A percentile compares a stretch with the other conserved stretches of the same genome.
Conservation (phyloP, 2,888 invertebrate genomes). For the Psylliodes chrysocephalus region DNA sequence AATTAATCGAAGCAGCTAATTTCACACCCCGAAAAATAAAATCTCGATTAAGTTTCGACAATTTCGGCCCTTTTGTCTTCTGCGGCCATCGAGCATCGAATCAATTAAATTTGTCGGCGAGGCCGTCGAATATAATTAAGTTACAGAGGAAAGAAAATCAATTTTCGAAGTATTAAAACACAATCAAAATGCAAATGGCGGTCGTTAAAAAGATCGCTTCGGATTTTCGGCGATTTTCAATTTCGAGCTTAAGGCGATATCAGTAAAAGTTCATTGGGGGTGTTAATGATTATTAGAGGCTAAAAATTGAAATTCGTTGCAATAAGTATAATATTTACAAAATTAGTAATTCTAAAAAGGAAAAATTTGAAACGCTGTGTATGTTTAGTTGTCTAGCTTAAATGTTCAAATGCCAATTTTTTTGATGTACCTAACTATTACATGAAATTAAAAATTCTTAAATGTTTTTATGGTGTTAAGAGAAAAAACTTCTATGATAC, state of each 20-base stretch:
- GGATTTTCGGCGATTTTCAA: conserved; percentile 46
- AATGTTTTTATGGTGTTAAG: too few species aligned
- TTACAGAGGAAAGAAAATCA: conserved; percentile 47
- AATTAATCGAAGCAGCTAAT: conserved; percentile 23
- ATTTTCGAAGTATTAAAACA: conserved; percentile 50
- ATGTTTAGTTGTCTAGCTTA: too few species aligned
- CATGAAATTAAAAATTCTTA: too few species aligned
- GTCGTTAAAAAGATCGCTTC: conserved; percentile 51
- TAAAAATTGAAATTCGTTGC: background rate
- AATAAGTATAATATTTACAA: too few species aligned
- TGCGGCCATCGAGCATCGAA: too few species aligned
- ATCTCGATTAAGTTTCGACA: conserved; percentile 40
- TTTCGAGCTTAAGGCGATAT: conserved; percentile 44
- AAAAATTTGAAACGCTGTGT: too few species aligned
- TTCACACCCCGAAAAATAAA: conserved; percentile 35
- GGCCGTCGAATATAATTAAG: conserved; percentile 39
- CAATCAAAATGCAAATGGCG: conserved; percentile 53
- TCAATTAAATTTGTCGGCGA: conserved; percentile 41
- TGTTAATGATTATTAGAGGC: background rate
- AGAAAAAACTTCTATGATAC: too few species aligned
- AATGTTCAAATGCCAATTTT: too few species aligned
- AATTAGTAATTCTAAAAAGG: too few species aligned
- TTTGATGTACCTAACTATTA: too few species aligned
- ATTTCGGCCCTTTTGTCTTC: conserved; percentile 35
- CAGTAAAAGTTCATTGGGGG: conserved; percentile 48